Evolutionary conservation across 2,888 invertebrate species (phyloP).

Genomic region (Criorhina ranunculi): DNA sequence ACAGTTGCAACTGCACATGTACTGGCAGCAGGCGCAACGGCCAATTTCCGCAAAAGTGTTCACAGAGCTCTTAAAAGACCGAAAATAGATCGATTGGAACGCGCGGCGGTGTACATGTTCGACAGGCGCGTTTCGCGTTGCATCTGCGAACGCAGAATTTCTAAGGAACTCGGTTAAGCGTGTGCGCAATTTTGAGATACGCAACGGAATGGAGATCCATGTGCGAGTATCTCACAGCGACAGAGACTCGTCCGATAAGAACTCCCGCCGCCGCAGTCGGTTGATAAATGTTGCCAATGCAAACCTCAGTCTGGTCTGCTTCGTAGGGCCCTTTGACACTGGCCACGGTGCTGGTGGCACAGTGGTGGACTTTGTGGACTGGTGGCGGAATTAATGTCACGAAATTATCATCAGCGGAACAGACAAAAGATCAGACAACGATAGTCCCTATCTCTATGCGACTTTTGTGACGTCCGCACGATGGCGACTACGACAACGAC

Average conservation of each 20-base stretch:
- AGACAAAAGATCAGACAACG: constrained; percentile 78
- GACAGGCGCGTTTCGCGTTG: constrained; percentile 65
- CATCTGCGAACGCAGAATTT: constrained; percentile 70
- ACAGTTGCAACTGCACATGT: constrained; percentile 52
- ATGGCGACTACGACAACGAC: constrained; percentile 57
- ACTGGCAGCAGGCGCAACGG: constrained; percentile 59
- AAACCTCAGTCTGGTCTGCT: constrained; percentile 1
- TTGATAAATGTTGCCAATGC: constrained; percentile 68
- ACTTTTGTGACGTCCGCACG: constrained; percentile 75
- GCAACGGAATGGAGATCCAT: background rate
- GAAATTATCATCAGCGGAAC: constrained; percentile 80
- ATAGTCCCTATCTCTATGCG: constrained; percentile 75
- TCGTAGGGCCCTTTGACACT: constrained; percentile 64
- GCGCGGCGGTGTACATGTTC: constrained; percentile 72
- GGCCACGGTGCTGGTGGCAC: constrained; percentile 51
- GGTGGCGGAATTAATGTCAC: constrained; percentile 80
- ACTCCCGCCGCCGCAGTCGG: constrained; percentile 53
- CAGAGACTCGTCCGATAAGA: constrained; percentile 57
- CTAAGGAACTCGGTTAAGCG: constrained; percentile 40
- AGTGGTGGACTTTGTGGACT: constrained; percentile 74
- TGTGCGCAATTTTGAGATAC: constrained; percentile 3
- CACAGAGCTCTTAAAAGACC: constrained; percentile 39
- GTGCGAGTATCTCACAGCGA: constrained; percentile 29
- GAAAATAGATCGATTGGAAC: constrained; percentile 74
- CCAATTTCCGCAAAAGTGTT: constrained; percentile 73